Evolutionary conservation across 2,888 invertebrate genomes (phyloP).

Genomic region (Crioceris asparagi): DNA sequence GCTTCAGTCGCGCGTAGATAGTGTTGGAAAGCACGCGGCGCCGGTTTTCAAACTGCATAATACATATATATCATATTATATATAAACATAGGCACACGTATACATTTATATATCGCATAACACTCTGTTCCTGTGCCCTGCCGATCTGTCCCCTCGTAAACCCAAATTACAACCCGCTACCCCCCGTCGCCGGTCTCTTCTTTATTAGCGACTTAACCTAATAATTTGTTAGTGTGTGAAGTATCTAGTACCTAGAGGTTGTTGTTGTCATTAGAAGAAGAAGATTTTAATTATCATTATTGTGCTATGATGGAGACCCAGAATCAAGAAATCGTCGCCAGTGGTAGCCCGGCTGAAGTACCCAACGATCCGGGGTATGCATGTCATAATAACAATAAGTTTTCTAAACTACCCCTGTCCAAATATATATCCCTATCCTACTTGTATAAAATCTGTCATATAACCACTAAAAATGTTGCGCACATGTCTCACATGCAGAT

Average conservation of each 20-base stretch:
- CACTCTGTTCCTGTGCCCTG: background rate
- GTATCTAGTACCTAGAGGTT: no score
- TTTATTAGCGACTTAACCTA: no score
- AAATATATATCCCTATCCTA: constrained; percentile 8
- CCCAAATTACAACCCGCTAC: background rate
- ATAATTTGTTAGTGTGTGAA: no score
- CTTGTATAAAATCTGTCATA: no score
- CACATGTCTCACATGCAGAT: constrained; percentile 18
- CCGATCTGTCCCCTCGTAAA: background rate
- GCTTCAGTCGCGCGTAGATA: constrained; percentile 61
- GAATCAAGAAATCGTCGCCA: constrained; percentile 64
- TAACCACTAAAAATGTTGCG: no score
- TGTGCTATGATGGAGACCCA: constrained; percentile 60
- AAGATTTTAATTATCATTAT: constrained; percentile 15
- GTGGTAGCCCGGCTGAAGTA: constrained; percentile 79
- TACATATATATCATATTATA: no score
- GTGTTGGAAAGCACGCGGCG: constrained; percentile 50
- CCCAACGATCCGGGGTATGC: constrained; percentile 89
- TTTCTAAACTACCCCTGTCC: constrained; percentile 8
- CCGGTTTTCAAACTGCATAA: no score
- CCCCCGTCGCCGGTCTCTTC: background rate
- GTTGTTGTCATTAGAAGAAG: no score
- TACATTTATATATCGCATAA: no score
- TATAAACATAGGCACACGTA: no score
- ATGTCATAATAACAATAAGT: no score